Conservation (phyloP, 2,797 vertebrate species). For the Oreochromis grahami region DNA sequence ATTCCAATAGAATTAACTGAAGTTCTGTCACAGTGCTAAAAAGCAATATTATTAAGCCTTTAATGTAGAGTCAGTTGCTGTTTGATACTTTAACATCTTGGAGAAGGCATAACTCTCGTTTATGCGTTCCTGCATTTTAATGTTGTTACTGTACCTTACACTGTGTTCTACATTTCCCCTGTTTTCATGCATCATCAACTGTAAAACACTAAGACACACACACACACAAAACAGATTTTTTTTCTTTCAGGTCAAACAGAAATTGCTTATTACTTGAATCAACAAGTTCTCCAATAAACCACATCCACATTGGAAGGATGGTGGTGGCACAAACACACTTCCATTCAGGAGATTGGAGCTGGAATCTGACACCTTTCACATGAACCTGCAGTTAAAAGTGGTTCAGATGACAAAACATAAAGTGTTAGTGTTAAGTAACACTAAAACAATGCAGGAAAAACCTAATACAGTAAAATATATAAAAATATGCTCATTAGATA, state of each 20-base stretch:
- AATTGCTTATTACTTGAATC: background rate
- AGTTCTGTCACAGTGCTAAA: background rate
- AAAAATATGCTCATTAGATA: background rate
- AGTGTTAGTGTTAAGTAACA: background rate
- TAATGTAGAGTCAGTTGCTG: background rate
- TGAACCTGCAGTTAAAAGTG: background rate
- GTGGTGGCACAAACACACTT: background rate
- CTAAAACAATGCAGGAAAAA: background rate
- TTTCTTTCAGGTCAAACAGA: background rate
- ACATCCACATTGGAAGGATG: background rate
- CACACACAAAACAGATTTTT: too few species aligned
- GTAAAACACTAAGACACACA: background rate
- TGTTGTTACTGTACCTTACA: background rate
- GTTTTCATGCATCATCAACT: background rate
- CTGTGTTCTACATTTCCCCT: background rate
- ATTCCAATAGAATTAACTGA: background rate
- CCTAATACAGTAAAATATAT: background rate
- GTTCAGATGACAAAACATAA: background rate
- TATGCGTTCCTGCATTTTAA: background rate
- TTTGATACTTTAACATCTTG: background rate
- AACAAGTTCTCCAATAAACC: background rate
- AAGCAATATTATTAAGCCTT: background rate
- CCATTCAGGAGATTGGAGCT: background rate
- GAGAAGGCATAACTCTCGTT: background rate
- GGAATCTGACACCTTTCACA: background rate